Base-by-base conservation (phyloP, 2,797 vertebrate genomes). In the Chloroceryle inda region DNA sequence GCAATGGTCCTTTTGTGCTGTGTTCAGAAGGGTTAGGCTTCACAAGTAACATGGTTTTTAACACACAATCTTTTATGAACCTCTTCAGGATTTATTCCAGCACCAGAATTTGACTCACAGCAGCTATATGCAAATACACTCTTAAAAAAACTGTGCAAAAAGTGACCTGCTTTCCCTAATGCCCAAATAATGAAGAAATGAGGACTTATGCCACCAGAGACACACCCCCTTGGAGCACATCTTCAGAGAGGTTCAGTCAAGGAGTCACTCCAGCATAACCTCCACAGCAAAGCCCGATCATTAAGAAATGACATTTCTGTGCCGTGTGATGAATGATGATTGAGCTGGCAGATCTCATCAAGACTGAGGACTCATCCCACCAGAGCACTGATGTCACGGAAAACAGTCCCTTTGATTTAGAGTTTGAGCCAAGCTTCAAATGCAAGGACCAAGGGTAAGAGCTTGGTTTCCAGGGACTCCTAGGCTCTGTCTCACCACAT, bases 161-260 rank as follows among this genome's bases (percentile, higher is more conserved):
- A 94, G 85, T 59, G 80, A 92, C 62, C 61, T 86, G 35, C 55
- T 86, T 83, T 38, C 49, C 66, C 42, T 90, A 83, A 76, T 85
- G 90, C 72, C 59, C 75, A 82, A 66, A 47, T 77, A 95, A 92
- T 33, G 62, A 89, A 80, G 86, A 96, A 97, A 89, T 71, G 47
- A 91, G 75, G 61, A 75, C 66, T 80, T 49, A 38, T 29, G 23
- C 37, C 63, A 53, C 17, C 55, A 66, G 73, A 95, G 27, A 33
- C 68, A 61, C 45, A 35, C 26, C 63, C 24, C 31, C 42, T 71
- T 49, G 77, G 88, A 95, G 40, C 44, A 58, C 79, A 42, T 80
- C 66, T 81, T 83, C 21, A 13, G 83, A 94, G 83, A 81, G 5
- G 2, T 73, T 78, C 88, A 55, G 62, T 63, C 85, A 93, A 94